Conservation (phyloP, 2,888 invertebrate species). For the Nemurella pictetii region DNA sequence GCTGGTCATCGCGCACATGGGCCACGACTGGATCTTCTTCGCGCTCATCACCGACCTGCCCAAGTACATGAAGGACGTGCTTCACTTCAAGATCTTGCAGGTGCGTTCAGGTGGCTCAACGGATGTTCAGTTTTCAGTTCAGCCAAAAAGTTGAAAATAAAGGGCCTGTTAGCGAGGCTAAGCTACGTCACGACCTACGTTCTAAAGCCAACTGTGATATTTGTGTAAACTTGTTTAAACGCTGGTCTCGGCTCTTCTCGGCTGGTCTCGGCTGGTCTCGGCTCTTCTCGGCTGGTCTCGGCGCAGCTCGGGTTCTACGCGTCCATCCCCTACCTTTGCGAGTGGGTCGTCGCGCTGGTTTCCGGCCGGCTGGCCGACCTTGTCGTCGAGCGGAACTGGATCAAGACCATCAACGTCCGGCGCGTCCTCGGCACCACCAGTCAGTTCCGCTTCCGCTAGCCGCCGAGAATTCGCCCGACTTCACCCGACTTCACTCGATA, state of each 20-base stretch:
- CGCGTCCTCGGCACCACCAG: constrained; percentile 71
- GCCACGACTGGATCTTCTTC: constrained; percentile 72
- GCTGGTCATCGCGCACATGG: constrained; percentile 55
- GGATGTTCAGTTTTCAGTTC: neutral
- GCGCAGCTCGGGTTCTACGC: constrained; percentile 62
- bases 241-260: too few species aligned
- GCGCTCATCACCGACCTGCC: constrained; percentile 72
- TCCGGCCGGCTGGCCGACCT: constrained; percentile 71
- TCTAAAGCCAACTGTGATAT: too few species aligned
- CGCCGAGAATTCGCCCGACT: too few species aligned
- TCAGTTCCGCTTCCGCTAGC: constrained; percentile 60
- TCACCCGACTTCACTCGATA: too few species aligned
- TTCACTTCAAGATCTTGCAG: constrained; percentile 65
- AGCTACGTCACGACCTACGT: neutral
- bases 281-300: neutral
- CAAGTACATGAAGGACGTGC: constrained; percentile 68
- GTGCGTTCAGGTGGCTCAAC: too few species aligned
- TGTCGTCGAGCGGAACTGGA: constrained; percentile 61
- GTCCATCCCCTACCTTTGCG: constrained; percentile 66
- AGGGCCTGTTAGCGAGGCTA: too few species aligned
- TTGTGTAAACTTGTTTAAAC: too few species aligned
- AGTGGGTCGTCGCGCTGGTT: constrained; percentile 66
- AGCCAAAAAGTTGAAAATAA: too few species aligned
- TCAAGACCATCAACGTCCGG: constrained; percentile 60
- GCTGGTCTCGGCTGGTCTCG: too few species aligned